Base-by-base conservation (phyloP, 2,888 invertebrate genomes). In the Pegoplata infirma region DNA sequence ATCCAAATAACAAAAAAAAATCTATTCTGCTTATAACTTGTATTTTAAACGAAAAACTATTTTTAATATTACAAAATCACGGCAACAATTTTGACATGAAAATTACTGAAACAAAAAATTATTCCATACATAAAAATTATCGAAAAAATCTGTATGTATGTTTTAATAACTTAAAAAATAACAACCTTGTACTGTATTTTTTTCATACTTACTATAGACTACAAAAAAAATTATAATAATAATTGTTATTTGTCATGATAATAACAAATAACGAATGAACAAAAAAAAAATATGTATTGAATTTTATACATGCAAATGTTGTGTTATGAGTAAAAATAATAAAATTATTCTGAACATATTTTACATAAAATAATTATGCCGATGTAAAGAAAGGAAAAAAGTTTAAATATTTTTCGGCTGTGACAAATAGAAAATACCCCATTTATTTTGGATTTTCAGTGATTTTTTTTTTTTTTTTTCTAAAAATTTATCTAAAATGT, bases 211-310 rank as follows among this genome's bases (percentile, higher is more conserved):
- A 44, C 23, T 58, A 58, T 16, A 21, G 21, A 58, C 12, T 44
- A 23, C 36, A 16, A 40, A 58, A 44, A 16, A 58, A 19, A 66
- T 64, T 44, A 66, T 73, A 21, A 68, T 68, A 68, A 77, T 78
- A 79, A 74, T 79, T 79, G 69, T 61, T 79, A 74, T 69, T 71
- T 79, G 78, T 71, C 78, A 79, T 79, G 78, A 79, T 61, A 71
- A 72, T 36, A 73, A 56, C 46, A 47, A 44, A 69, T 44, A 72
- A 47, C 56, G 67, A 71, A 51, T 66, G 64, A 44, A 56, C 17
- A 73, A n/a, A n/a, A n/a, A 51, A 23, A 25, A 53, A 25, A 63
- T 53, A 66, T 58, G 40, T 36, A 49, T 19, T 55, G 0, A 56
- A 58, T 12, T 53, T 58, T 56, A 51, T 36, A 66, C 28, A 59